Evolutionary conservation across 2,888 invertebrate genomes (phyloP).

Genomic region (Ormyrus labotus): DNA sequence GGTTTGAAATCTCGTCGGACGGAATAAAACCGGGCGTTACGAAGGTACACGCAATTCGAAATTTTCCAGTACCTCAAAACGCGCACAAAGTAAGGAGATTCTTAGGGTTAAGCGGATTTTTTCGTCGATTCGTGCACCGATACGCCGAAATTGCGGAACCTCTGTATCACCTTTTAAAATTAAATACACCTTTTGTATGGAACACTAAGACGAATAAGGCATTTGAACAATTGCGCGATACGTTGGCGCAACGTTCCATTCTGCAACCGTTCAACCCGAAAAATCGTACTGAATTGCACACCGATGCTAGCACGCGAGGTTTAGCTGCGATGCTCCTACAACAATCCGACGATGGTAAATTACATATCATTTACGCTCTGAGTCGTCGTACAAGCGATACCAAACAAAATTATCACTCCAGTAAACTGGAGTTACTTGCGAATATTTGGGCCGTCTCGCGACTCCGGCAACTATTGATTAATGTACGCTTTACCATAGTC

Average conservation of each 20-base stretch:
- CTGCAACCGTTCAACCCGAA: slow-evolving; percentile 35
- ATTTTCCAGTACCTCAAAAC: slow-evolving; percentile 26
- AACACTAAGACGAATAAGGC: not conserved
- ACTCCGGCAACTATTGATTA: not conserved
- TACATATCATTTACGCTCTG: slow-evolving; percentile 58
- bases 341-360: no score
- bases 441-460: slow-evolving; percentile 54
- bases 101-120: slow-evolving; percentile 37
- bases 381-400: slow-evolving; percentile 63
- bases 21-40: not conserved
- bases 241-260: not conserved
- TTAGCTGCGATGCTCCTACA: slow-evolving; percentile 55
- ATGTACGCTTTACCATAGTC: no score
- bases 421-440: slow-evolving; percentile 63
- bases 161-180: not conserved
- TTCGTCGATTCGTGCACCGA: slow-evolving; percentile 28
- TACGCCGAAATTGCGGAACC: slow-evolving; percentile 38
- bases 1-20: not conserved
- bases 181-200: not conserved
- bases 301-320: slow-evolving; percentile 55
- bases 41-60: not conserved
- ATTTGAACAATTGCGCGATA: not conserved
- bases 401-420: slow-evolving; percentile 56
- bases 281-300: slow-evolving; percentile 51
- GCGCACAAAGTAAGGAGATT: slow-evolving; percentile 42